These are phyloP conservation scores for Oxyteleia sp. DNA, from an alignment of 2,888 invertebrate species.

Conservation along the genomic window DNA sequence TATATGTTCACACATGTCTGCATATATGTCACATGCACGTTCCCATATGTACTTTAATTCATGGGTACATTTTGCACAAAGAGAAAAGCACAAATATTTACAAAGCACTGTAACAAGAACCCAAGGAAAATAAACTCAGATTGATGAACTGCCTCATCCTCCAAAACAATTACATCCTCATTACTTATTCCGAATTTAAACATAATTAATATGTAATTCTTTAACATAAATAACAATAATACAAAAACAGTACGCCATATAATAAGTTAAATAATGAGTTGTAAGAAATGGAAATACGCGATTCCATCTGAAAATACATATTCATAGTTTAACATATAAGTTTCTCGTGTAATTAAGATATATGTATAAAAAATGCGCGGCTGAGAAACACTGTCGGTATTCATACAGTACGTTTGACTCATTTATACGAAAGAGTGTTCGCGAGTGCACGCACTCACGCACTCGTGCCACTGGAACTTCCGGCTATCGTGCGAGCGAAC, in stretches of 20 bases:
- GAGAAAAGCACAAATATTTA: too few relatives aligned
- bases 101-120: conserved; percentile 39
- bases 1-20: too few relatives aligned
- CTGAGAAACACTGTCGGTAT: conserved; percentile 63
- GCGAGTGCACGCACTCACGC: conserved; percentile 71
- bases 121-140: conserved; percentile 34
- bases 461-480: conserved; percentile 69
- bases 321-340: conserved; percentile 59
- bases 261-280: conserved; percentile 71
- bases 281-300: conserved; percentile 54
- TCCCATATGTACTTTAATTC: too few relatives aligned
- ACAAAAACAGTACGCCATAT: conserved; percentile 67
- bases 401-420: conserved; percentile 47
- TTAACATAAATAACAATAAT: conserved; percentile 73
- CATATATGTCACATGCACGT: too few relatives aligned
- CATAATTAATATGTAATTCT: conserved; percentile 67
- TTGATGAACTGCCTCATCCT: conserved; percentile 57
- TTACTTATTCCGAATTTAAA: conserved; percentile 66
- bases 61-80: too few relatives aligned
- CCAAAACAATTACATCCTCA: conserved; percentile 67
- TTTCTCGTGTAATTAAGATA: conserved; percentile 72
- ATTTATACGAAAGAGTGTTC: conserved; percentile 60
- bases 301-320: conserved; percentile 71
- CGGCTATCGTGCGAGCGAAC: conserved; percentile 64
- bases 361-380: conserved; percentile 59